Evolutionary conservation across 2,797 vertebrate genomes (phyloP), one percentile per base, ranked within the genome.

Genomic region (Dicrostonyx torquatus): DNA sequence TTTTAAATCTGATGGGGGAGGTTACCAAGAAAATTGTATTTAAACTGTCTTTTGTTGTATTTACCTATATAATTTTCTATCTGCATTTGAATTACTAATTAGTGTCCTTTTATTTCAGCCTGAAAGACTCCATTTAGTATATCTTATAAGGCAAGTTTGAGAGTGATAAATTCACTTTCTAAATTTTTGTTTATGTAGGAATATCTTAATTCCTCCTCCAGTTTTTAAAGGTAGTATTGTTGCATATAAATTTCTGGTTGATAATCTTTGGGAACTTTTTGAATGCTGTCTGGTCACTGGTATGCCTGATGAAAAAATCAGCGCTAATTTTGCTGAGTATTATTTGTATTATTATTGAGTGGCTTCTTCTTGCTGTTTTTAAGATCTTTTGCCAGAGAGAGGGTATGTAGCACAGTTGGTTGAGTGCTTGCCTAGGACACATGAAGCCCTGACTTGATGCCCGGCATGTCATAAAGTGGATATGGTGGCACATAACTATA

Each of bases 211-310:
- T 88, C 43, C 55, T 75, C 40, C 12, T 90, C n/a, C 40, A 72
- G 53, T 82, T 90, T 80, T 82, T 53, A 70, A 72, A 50, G 29
- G 58, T 26, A 17, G 64, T 48, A 26, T 80, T 80, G 43, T 20
- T 89, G 26, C 48, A 66, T 86, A 87, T 90, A 89, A 72, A 48
- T 79, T 90, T 93, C 92, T 68, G 48, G 20, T 66, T 95, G 34
- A 86, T 31, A 92, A 22, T 92, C 79, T 73, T 92, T 92, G 11
- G 62, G 43, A 84, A 84, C 62, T 50, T 82, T 43, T 66, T 50
- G 43, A 66, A 11, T 66, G 18, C 34, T 48, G 40, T 84, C 62
- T 66, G 11, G 82, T 84, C 11, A 12, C 29, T 84, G 60, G 43
- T 84, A n/a, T 84, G 43, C 34, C 82, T 84, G 60, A 66, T n/a